Conservation (phyloP, 2,888 invertebrate genomes). For the Netelia melanura region DNA sequence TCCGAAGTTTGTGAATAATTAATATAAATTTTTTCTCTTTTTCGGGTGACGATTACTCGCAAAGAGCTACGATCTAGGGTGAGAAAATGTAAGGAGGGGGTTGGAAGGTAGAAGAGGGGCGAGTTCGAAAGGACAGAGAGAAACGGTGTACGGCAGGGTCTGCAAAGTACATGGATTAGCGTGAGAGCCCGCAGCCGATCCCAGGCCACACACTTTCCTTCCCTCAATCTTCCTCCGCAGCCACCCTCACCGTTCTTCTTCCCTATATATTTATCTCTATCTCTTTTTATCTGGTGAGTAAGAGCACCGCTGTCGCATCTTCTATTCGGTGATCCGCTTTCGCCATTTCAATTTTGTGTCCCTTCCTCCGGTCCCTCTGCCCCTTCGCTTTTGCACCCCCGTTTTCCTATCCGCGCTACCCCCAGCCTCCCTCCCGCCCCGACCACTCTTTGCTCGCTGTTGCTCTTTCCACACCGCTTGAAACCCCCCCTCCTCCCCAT, state of each 20-base stretch:
- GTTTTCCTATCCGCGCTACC: not conserved
- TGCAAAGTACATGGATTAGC: slow-evolving; percentile 63
- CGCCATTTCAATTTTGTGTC: slow-evolving; percentile 82
- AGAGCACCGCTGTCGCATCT: slow-evolving; percentile 34
- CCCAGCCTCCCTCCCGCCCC: not conserved
- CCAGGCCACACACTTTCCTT: slow-evolving; percentile 32
- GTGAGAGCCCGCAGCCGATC: slow-evolving; percentile 56
- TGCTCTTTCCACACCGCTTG: slow-evolving; percentile 56
- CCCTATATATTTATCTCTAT: slow-evolving; percentile 18
- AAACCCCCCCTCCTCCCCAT: slow-evolving; percentile 36
- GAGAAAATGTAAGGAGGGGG: slow-evolving; percentile 9
- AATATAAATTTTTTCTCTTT: slow-evolving; percentile 35
- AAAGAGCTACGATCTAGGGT: not conserved
- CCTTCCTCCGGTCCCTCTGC: slow-evolving; percentile 69
- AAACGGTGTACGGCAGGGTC: slow-evolving; percentile 14
- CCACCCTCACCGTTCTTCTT: slow-evolving; percentile 4
- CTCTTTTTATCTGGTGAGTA: slow-evolving; percentile 34
- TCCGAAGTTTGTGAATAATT: slow-evolving; percentile 50
- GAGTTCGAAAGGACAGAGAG: slow-evolving; percentile 39
- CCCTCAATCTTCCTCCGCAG: slow-evolving; percentile 13
- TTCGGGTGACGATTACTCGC: slow-evolving; percentile 36
- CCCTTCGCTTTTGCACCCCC: slow-evolving; percentile 11
- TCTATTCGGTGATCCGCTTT: slow-evolving; percentile 82
- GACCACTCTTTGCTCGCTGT: slow-evolving; percentile 40
- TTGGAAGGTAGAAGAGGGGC: not conserved